Evolutionary conservation across 2,888 invertebrate genomes (phyloP).

Genomic region (Elaeidobius kamerunicus): DNA sequence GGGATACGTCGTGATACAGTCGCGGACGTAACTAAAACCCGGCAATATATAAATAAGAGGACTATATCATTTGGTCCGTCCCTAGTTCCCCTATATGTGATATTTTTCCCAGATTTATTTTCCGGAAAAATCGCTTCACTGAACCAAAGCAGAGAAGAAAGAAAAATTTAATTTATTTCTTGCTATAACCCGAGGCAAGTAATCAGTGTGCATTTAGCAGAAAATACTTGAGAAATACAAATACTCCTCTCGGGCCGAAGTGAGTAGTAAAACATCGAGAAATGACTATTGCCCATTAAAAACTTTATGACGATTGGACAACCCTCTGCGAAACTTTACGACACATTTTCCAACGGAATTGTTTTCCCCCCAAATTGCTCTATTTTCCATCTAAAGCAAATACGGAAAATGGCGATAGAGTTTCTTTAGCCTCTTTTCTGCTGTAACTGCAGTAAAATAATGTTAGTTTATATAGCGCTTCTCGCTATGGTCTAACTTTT

Average conservation of each 20-base stretch:
- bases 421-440: conserved; percentile 7
- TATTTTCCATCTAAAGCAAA: conserved; percentile 29
- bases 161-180: conserved; percentile 18
- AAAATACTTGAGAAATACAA: conserved; percentile 33
- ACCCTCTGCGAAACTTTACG: conserved; percentile 40
- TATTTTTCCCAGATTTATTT: conserved; percentile 5
- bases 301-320: conserved; percentile 43
- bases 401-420: conserved; percentile 13
- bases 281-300: conserved; percentile 42
- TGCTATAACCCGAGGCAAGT: conserved; percentile 19
- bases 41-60: too few species aligned
- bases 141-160: conserved; percentile 9
- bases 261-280: conserved; percentile 41
- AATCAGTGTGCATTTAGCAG: conserved; percentile 32
- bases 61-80: too few species aligned
- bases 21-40: too few species aligned
- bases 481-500: not conserved
- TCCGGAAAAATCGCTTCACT: conserved; percentile 13
- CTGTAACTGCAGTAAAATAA: conserved; percentile 1
- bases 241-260: conserved; percentile 35
- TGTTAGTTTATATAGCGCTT: not conserved
- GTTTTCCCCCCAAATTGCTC: conserved; percentile 37
- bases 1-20: too few species aligned
- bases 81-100: too few species aligned
- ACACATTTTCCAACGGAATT: conserved; percentile 39